These are phyloP conservation scores for Avahi laniger DNA, from an alignment of 2,797 vertebrate genomes.

Conservation along the genomic window DNA sequence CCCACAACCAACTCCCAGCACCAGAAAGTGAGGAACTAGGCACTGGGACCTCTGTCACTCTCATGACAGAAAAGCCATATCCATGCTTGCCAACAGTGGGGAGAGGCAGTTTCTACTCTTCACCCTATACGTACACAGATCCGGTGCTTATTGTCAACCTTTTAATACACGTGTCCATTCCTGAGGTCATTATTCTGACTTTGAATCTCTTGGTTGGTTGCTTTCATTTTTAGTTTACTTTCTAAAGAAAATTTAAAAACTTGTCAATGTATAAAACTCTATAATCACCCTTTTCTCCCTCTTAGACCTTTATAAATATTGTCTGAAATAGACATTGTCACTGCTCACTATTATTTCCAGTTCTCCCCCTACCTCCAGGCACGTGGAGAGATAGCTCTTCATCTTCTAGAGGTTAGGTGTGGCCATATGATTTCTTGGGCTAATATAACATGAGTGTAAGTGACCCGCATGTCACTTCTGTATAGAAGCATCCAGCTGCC, in stretches of 20 bases:
- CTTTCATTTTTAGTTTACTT: neutral
- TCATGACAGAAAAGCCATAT: neutral
- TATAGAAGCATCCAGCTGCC: neutral
- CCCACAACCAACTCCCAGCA: neutral
- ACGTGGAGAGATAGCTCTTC: neutral
- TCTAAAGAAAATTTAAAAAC: neutral
- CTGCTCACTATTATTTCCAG: neutral
- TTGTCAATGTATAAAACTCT: neutral
- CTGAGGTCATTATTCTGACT: neutral
- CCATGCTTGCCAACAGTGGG: neutral
- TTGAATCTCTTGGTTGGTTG: neutral
- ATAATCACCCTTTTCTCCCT: neutral
- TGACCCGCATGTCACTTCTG: neutral
- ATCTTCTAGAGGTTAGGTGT: neutral
- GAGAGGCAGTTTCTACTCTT: neutral
- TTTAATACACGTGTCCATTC: neutral
- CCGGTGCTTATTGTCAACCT: neutral
- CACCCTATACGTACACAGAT: neutral
- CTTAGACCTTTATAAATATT: neutral
- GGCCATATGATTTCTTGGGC: too few relatives aligned
- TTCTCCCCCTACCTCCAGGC: neutral
- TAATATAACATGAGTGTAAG: neutral
- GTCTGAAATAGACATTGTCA: neutral
- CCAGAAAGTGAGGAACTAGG: neutral
- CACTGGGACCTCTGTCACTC: neutral